phyloP scores from a whole-genome alignment of 2,113 vertebrate species.

The Anhinga anhinga region DNA sequence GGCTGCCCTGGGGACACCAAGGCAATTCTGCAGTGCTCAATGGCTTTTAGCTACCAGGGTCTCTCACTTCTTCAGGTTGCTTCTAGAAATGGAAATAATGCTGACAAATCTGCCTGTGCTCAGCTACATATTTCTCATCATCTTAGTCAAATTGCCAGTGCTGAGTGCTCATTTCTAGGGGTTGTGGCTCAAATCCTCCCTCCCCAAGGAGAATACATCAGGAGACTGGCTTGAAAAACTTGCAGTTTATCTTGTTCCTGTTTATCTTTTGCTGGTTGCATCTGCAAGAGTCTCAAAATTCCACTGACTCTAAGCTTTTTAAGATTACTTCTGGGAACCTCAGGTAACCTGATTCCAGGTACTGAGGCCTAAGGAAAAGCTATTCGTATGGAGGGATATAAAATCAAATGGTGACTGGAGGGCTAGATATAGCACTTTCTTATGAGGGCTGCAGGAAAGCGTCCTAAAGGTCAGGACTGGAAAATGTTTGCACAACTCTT shows the following conservation, averaged over 20 bases:
- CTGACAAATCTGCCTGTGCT: background rate
- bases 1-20: background rate
- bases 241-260: background rate
- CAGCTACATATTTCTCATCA: background rate
- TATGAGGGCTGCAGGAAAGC: background rate
- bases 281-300: background rate
- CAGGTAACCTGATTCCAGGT: background rate
- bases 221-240: background rate
- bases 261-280: background rate
- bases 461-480: background rate
- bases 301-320: background rate
- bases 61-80: background rate
- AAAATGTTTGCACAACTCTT: background rate
- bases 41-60: background rate
- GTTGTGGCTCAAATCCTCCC: background rate
- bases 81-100: background rate
- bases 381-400: background rate
- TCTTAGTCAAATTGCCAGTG: background rate
- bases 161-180: background rate
- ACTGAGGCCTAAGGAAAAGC: background rate
- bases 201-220: background rate
- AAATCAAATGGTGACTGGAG: background rate
- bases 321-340: background rate
- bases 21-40: background rate
- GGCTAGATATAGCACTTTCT: fast-evolving